A percentile compares a stretch with the other conserved stretches of the same genome.
Evolutionary conservation across 53 echinoderm and acorn worm species (phyloP).

Genomic region (Zoroaster sp.): DNA sequence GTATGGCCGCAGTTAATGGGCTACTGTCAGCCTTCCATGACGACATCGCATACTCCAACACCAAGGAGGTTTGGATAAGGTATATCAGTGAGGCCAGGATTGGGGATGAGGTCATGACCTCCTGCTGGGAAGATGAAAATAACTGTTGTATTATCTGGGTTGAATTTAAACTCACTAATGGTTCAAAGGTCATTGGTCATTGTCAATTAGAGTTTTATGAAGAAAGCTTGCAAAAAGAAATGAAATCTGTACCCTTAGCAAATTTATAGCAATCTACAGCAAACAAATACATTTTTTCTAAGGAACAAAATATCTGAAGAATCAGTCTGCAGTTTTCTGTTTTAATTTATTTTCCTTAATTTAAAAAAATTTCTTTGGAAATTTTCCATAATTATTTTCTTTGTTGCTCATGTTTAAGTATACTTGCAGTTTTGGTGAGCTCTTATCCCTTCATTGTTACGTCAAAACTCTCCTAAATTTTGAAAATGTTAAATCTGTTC

Average conservation of each 20-base stretch:
- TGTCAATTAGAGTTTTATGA: conserved; percentile 46
- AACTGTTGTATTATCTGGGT: neutral
- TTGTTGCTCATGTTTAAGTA: no score
- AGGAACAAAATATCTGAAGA: neutral
- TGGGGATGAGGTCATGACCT: neutral
- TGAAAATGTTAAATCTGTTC: no score
- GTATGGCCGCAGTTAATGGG: conserved; percentile 32
- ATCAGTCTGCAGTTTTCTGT: no score
- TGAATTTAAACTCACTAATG: conserved; percentile 25
- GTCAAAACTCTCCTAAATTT: no score
- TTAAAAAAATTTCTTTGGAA: no score
- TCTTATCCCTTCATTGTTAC: no score
- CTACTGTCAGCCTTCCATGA: neutral
- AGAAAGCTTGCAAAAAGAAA: neutral
- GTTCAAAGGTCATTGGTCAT: conserved; percentile 49
- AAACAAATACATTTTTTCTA: neutral
- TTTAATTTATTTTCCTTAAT: no score
- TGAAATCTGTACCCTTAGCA: neutral
- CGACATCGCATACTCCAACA: conserved; percentile 32
- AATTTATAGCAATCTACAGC: neutral
- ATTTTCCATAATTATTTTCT: no score
- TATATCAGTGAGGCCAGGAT: conserved; percentile 24
- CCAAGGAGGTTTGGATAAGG: neutral
- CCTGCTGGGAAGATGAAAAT: conserved; percentile 43
- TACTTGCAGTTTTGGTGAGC: no score